A percentile compares a stretch with the other conserved stretches of the same genome.
Evolutionary conservation across 1,140 invertebrate genomes (phyloP).

Genomic region (Drosophila prosaltans): DNA sequence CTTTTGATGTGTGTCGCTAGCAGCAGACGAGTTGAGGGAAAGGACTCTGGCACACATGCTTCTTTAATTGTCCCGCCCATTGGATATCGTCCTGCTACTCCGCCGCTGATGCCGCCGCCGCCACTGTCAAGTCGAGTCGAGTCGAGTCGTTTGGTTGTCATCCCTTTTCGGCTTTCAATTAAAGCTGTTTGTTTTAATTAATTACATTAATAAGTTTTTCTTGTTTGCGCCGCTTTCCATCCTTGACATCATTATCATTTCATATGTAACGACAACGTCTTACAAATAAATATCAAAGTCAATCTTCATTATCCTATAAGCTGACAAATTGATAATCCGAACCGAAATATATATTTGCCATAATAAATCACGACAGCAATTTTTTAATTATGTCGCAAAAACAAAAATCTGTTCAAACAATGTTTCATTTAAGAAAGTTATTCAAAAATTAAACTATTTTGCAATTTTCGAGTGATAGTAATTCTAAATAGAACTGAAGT

Average conservation of each 20-base stretch:
- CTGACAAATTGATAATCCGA: not conserved
- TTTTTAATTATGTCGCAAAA: no score
- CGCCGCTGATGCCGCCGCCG: conserved; percentile 2
- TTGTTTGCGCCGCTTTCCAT: conserved; percentile 48
- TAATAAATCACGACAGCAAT: no score
- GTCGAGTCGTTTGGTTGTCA: conserved; percentile 15
- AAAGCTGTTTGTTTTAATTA: conserved; percentile 76
- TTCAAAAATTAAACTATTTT: no score
- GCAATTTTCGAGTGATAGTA: no score
- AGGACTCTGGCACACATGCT: conserved; percentile 47
- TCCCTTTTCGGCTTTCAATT: conserved; percentile 59
- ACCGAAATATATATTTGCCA: not conserved
- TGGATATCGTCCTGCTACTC: conserved; percentile 21
- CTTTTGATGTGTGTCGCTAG: conserved; percentile 65
- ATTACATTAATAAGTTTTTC: conserved; percentile 75
- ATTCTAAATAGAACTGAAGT: no score
- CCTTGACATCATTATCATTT: conserved; percentile 39
- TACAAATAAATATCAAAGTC: conserved; percentile 16
- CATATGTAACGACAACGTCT: conserved; percentile 10
- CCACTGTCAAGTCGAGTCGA: conserved; percentile 24
- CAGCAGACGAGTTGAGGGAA: conserved; percentile 41
- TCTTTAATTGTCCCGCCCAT: conserved; percentile 68
- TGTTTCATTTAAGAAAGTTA: no score
- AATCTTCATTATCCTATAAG: not conserved
- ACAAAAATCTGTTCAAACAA: no score